phyloP scores from a whole-genome alignment of 1,140 invertebrate genomes.

The Drosophila asahinai region DNA sequence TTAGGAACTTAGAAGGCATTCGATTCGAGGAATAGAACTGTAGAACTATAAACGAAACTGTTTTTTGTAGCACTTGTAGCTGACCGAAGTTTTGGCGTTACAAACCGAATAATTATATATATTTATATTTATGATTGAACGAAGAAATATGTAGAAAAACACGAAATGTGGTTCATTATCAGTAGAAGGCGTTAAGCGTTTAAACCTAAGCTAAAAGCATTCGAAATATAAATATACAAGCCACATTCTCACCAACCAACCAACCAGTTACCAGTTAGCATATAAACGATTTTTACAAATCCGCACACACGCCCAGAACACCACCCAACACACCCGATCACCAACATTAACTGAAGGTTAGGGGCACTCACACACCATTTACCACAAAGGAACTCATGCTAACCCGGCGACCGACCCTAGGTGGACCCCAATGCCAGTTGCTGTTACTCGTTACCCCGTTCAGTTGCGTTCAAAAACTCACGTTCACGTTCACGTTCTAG shows the following conservation, averaged over 20 bases:
- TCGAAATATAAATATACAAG: constrained; percentile 48
- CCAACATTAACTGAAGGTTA: constrained; percentile 2
- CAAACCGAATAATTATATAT: constrained; percentile 18
- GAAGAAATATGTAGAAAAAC: constrained; percentile 47
- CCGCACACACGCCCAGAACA: constrained; percentile 14
- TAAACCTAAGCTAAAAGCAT: constrained; percentile 60
- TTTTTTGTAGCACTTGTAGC: constrained; percentile 70
- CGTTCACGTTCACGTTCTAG: constrained; percentile 14
- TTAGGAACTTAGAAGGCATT: constrained; percentile 37
- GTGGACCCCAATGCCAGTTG: constrained; percentile 35
- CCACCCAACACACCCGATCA: constrained; percentile 2
- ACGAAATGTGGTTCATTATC: constrained; percentile 73
- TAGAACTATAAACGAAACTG: constrained; percentile 33
- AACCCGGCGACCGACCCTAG: constrained; percentile 43
- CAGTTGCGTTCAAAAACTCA: constrained; percentile 41
- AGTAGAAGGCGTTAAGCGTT: constrained; percentile 65
- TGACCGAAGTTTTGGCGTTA: constrained; percentile 60
- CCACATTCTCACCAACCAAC: constrained; percentile 16
- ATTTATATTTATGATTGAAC: constrained; percentile 35
- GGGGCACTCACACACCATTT: constrained; percentile 2
- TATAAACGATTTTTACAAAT: constrained; percentile 29
- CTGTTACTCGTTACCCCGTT: constrained; percentile 45
- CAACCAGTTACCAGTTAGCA: not conserved
- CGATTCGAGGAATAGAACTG: constrained; percentile 41
- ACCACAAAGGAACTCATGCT: constrained; percentile 51